Base-by-base conservation (phyloP, 2,888 invertebrate genomes). In the Parapristionchus giblindavisi region DNA sequence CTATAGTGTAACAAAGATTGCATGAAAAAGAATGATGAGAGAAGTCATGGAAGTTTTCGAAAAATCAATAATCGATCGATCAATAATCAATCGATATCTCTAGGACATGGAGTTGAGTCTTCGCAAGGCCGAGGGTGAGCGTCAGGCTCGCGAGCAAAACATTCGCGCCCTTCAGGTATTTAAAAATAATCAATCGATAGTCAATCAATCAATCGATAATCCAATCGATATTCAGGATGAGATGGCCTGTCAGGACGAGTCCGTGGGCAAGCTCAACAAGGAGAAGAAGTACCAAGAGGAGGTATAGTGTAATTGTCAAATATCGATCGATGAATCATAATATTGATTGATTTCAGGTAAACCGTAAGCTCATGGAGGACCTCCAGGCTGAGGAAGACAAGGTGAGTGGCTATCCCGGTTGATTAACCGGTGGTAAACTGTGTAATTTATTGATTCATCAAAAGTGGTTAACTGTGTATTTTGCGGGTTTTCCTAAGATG, bases 261-360 rank as follows among this genome's bases (percentile, higher is more conserved):
- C 79, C 14, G 81, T 88, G 60, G 85, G 85, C 72, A 86, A 84
- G 79, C 79, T 88, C 63, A 88, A 88, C 84, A 88, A 87, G 78
- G 88, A 88, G 80, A 88, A 88, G 86, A 88, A 88, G 91, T 92
- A 94, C 76, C 93, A 95, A 70, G 96, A 97, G 81, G 98, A 99
- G 90, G 70, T 77, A 40, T 88, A 8, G 36, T 27, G 24, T 56
- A 54, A 21, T 3, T 24, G 40, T 38, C 17, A 29, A 5, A 32
- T 36, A 75, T 14, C 27, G 24, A 63, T 61, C 51, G 21, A 65
- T 73, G 34, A 43, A 43, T 29, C 21, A 11, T 17, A 56, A 52
- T 8, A 56, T 36, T 54, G 21, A 24, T 51, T 36, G 21, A 17
- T 56, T 75, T 58, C 51, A 79, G 77, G 77, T 83, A 38, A 87